Percentiles rank a stretch among this genome's conserved stretches.
Conservation (phyloP, 2,888 invertebrate species). For the Agrilus mali region DNA sequence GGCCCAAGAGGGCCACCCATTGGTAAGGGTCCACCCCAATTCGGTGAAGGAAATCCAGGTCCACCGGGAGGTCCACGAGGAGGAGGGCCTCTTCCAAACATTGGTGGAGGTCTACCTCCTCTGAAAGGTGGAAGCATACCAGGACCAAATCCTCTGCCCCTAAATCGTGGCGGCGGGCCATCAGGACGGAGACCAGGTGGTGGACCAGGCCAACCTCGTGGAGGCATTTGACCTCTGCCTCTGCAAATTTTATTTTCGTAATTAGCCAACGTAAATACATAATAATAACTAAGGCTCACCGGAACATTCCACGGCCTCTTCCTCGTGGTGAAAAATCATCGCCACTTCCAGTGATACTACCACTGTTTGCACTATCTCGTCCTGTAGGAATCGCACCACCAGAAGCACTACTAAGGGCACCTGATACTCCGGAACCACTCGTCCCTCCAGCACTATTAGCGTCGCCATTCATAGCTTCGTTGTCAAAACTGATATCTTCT, state of each 20-base stretch:
- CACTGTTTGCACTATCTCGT: constrained; percentile 17
- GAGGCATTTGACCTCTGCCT: constrained; percentile 26
- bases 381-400: constrained; percentile 6
- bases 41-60: constrained; percentile 43
- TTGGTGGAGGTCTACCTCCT: constrained; percentile 35
- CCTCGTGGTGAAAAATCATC: constrained; percentile 37
- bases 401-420: no score
- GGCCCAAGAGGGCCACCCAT: constrained; percentile 39
- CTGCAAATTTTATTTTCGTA: constrained; percentile 18
- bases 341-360: constrained; percentile 25
- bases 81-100: constrained; percentile 39
- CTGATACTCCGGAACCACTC: no score
- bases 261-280: background rate
- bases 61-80: constrained; percentile 31
- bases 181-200: constrained; percentile 35
- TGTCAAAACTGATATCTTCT: constrained; percentile 28
- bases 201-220: constrained; percentile 30
- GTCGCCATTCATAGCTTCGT: constrained; percentile 16
- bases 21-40: constrained; percentile 50
- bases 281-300: constrained; percentile 26
- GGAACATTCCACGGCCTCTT: constrained; percentile 36
- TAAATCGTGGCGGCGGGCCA: constrained; percentile 51
- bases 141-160: constrained; percentile 54
- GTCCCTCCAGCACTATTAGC: no score
- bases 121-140: constrained; percentile 32